A percentile compares a stretch with the other conserved stretches of the same genome.
Conservation (phyloP, 2,113 vertebrate genomes). For the Myrmecobius fasciatus region DNA sequence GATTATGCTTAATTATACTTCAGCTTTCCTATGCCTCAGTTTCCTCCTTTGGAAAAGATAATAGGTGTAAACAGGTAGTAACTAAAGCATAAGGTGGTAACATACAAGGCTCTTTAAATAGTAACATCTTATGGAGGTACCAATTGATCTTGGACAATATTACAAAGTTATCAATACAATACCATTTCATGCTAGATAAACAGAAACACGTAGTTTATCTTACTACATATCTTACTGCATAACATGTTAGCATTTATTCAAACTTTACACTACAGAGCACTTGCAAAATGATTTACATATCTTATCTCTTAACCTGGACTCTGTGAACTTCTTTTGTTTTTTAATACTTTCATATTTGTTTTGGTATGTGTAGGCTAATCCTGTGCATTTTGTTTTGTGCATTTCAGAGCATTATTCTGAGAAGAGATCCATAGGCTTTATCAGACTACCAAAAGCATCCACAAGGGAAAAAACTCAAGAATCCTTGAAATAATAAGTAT, state of each 20-base stretch:
- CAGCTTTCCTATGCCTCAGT: neutral
- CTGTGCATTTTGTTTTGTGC: neutral
- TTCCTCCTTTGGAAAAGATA: neutral
- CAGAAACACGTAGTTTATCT: neutral
- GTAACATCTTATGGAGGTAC: neutral
- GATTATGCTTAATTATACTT: neutral
- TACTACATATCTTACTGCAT: neutral
- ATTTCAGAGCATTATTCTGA: neutral
- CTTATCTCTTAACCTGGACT: too few species aligned
- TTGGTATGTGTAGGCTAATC: neutral
- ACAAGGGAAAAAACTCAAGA: neutral
- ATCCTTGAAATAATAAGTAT: neutral
- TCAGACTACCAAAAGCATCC: neutral
- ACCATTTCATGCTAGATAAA: neutral
- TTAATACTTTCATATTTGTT: neutral
- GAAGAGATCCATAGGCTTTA: neutral
- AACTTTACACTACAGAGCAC: neutral
- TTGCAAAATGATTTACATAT: neutral
- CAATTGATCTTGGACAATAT: neutral
- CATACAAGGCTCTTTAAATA: neutral
- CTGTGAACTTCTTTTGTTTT: neutral
- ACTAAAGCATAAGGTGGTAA: neutral
- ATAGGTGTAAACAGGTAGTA: neutral
- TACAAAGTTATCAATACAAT: neutral
- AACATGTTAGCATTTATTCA: neutral